A percentile compares a stretch with the other conserved stretches of the same genome.
Conservation (phyloP, 1,140 invertebrate genomes). For the Drosophila orena region DNA sequence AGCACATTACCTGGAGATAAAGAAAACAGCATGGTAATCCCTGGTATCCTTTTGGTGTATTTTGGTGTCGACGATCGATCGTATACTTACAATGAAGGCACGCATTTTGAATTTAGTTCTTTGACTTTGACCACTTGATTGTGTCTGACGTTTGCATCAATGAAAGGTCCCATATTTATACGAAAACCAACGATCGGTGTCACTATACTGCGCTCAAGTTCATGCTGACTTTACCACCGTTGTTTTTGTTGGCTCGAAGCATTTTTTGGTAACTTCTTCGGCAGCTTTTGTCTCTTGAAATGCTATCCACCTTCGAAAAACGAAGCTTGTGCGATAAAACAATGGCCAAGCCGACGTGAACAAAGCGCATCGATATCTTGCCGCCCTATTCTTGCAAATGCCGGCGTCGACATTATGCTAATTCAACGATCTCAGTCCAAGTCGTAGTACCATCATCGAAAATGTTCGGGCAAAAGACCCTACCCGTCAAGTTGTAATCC, state of each 20-base stretch:
- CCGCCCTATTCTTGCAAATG: constrained; percentile 75
- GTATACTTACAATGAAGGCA: constrained; percentile 77
- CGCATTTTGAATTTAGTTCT: constrained; percentile 81
- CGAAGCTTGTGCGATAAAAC: constrained; percentile 53
- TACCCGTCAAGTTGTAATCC: constrained; percentile 36
- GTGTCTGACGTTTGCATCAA: constrained; percentile 70
- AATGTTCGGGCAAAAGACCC: neutral
- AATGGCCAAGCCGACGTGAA: constrained; percentile 44
- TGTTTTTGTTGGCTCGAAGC: constrained; percentile 44
- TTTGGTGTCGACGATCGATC: neutral
- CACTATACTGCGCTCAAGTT: constrained; percentile 77
- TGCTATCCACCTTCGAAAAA: constrained; percentile 58
- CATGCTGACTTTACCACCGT: constrained; percentile 59
- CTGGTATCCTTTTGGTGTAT: constrained; percentile 19
- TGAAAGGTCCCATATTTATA: constrained; percentile 74
- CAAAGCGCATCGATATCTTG: constrained; percentile 58
- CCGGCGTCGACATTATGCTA: constrained; percentile 59
- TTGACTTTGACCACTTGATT: constrained; percentile 70
- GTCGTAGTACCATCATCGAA: constrained; percentile 1
- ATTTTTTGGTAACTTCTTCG: constrained; percentile 70
- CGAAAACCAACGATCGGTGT: constrained; percentile 69
- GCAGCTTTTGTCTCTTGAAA: constrained; percentile 71
- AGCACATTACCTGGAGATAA: constrained; percentile 65
- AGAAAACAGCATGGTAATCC: constrained; percentile 42
- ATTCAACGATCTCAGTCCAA: constrained; percentile 24